Base-by-base conservation (phyloP, 2,797 vertebrate species). In the Chiloscyllium punctatum region DNA sequence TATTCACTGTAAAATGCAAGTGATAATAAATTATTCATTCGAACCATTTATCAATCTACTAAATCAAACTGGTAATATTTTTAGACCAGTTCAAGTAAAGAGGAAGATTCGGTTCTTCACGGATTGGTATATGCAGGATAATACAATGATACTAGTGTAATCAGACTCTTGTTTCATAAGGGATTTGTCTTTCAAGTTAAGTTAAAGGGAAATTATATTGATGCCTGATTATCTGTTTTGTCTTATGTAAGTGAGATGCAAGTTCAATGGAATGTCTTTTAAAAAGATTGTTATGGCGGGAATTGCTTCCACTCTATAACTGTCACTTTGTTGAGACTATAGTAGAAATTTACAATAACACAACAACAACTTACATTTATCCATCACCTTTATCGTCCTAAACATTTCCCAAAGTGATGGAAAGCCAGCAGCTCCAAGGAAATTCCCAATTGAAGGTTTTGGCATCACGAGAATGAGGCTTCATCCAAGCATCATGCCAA, bases 121-220 rank as follows among this genome's bases (percentile, higher is more conserved):
- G 53, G 53, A 90, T 62, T 90, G n/a, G 87, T 57, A 90, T 62
- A 90, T 18, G n/a, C 1, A 18, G 33, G 51, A 57, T 88, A 88
- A 88, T 88, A 57, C 51, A 57, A 62, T 90, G 51, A 30, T 30
- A 30, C 87, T 30, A 62, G 13, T 91, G 88, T 91, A 33, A 91
- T 91, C 57, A 66, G 88, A 30, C 57, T 66, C n/a, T 66, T 91
- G 37, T 91, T 66, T 66, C 88, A 30, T 90, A 27, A 90, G 87
- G 53, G 87, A 90, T 90, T 90, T 90, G 87, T 62, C 53, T 91
- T 91, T 30, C 33, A 66, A 66, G 88, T 91, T 66, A n/a, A 66
- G 66, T 66, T 66, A 66, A 90, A 91, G 30, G 18, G 30, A 66
- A 18, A 66, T 66, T n/a, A 66, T 15, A 66, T 33, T 91, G 88